Evolutionary conservation across 92 coral and sea anemone genomes (phyloP), one percentile per base, ranked within the genome.

Genomic region (Epizoanthus illoricatus): DNA sequence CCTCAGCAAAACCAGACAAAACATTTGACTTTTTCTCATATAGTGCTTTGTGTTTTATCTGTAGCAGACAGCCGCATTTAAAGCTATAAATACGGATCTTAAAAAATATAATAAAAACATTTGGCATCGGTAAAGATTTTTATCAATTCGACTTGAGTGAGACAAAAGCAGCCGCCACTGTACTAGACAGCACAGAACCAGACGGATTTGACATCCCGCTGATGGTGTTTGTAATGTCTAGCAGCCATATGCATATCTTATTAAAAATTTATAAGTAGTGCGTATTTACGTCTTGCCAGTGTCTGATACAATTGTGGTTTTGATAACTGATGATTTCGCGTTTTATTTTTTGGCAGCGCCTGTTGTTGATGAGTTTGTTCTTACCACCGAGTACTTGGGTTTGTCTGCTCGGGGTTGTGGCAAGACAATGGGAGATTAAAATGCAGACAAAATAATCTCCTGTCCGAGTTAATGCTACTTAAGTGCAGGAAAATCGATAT

Each of bases 81-180:
- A 18, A 59, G 61, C 69, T 18, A 78, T 78, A 78, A 78, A 78
- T 64, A 42, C 71, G 19, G 36, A 78, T 78, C 65, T 78, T 45
- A 55, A 62, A 76, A 52, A 60, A 39, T 70, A 40, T 62, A 70
- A 78, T 62, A 43, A 41, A 78, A 78, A 66, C 82, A 78, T 78
- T 62, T 62, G 82, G 66, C 70, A 21, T 78, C 71, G n/a, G 39
- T 45, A 21, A 41, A 78, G 71, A 78, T 63, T 78, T 28, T 78
- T 78, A 63, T 78, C 82, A 45, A 11, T 21, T 42, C 13, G 33
- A 21, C 17, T 40, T 40, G 9, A 21, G 68, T 40, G 52, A 78
- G 82, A 78, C 71, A n/a, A 43, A 60, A 42, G 39, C 81, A 78
- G 20, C 71, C 71, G 71, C 56, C 71, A 21, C 19, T 41, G 45